Base-by-base conservation (phyloP, 2,113 vertebrate species). In the Rhadina sibilatrix region DNA sequence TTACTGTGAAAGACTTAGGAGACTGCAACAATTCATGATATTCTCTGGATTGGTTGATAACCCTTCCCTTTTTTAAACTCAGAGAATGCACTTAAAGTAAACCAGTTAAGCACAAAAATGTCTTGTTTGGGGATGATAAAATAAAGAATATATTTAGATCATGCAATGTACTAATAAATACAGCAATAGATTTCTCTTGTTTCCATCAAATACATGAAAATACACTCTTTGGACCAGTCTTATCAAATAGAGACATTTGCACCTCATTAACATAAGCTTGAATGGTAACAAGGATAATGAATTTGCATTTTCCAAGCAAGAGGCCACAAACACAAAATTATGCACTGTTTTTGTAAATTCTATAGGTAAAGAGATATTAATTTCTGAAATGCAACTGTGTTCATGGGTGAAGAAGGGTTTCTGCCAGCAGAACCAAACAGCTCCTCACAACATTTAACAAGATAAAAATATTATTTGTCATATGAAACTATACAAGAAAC, bases 1-100 rank as follows among this genome's bases (percentile, higher is more conserved):
- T 96, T 97, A 96, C 93, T 92, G 93, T 97, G 97, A 96, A 98
- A 97, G 96, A 96, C 95, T 98, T 96, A 96, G 97, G 90, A 97
- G 91, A 97, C 93, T 97, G 90, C 95, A 98, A 98, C 96, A 98
- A 97, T 83, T 93, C 79, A 86, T 50, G 75, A 94, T 90, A 75
- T 89, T 91, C 92, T 79, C 90, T 76, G 79, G 64, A 84, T 92
- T 60, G 56, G 66, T 63, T 95, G 81, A 95, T 91, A 97, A 91
- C 84, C 22, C 22, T 61, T 83, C 49, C 53, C 65, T 96, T 90
- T 93, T 96, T 60, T 77, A 80, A 92, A 83, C 18, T 24, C 3
- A 27, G 52, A 71, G 61, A 94, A 90, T 89, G 50, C 31, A 40
- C 28, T 44, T 30, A 70, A 80, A 61, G 9, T 44, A 83, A 75